Percentiles rank a stretch among this genome's conserved stretches.
Evolutionary conservation across 2,888 invertebrate genomes (phyloP).

Genomic region (Eupeodes latifasciatus): DNA sequence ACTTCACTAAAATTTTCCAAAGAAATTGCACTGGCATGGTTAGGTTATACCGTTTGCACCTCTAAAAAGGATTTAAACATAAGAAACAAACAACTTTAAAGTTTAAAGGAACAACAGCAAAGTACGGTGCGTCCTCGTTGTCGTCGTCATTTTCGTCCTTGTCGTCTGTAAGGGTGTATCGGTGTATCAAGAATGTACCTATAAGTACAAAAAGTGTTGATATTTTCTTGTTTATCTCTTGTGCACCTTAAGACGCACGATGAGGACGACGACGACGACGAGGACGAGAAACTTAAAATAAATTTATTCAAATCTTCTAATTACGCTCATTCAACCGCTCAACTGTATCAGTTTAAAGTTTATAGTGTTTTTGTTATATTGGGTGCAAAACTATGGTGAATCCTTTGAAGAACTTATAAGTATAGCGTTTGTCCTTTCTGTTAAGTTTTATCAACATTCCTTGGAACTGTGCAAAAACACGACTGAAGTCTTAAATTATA

Average conservation of each 20-base stretch:
- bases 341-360: conserved; percentile 49
- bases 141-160: no score
- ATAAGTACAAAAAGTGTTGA: not conserved
- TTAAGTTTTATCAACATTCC: not conserved
- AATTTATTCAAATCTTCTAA: conserved; percentile 69
- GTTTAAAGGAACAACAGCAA: conserved; percentile 27
- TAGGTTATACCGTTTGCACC: not conserved
- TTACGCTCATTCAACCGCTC: conserved; percentile 63
- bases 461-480: no score
- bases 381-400: not conserved
- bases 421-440: not conserved
- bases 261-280: not conserved
- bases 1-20: conserved; percentile 47
- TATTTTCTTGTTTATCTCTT: conserved; percentile 48
- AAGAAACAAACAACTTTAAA: not conserved
- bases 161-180: no score
- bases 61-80: not conserved
- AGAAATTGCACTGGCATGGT: conserved; percentile 61
- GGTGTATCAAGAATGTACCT: not conserved
- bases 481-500: no score
- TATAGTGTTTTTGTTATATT: not conserved
- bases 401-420: not conserved
- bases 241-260: not conserved
- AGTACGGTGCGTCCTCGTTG: not conserved
- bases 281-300: conserved; percentile 60